A percentile compares a stretch with the other conserved stretches of the same genome.
Conservation (phyloP, 2,797 vertebrate species). For the Myotis myotis region DNA sequence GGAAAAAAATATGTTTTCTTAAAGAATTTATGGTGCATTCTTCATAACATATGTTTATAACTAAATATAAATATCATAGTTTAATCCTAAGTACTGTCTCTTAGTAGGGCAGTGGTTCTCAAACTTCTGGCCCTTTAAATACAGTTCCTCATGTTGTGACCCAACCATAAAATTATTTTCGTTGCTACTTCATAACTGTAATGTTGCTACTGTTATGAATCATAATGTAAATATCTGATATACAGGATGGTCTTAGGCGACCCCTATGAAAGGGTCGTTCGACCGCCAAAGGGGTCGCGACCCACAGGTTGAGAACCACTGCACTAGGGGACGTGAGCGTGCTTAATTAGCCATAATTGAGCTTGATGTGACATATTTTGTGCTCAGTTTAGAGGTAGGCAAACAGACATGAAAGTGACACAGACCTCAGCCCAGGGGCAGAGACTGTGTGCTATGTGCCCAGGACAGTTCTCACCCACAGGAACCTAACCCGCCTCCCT, state of each 20-base stretch:
- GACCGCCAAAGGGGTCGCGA: too few relatives aligned
- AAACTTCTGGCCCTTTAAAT: too few relatives aligned
- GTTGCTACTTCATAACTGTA: too few relatives aligned
- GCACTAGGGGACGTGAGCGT: not conserved
- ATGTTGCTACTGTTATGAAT: too few relatives aligned
- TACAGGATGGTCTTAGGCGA: too few relatives aligned
- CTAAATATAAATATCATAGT: not conserved
- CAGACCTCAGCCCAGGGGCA: not conserved
- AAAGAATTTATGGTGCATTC: slow-evolving; percentile 1
- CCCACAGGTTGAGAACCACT: too few relatives aligned
- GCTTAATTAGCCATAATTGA: not conserved
- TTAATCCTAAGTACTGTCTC: not conserved
- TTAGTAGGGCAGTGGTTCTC: not conserved
- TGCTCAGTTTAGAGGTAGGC: not conserved
- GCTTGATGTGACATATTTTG: not conserved
- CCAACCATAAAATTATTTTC: too few relatives aligned
- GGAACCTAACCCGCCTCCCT: not conserved
- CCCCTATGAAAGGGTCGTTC: too few relatives aligned
- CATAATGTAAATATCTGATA: too few relatives aligned
- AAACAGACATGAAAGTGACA: not conserved
- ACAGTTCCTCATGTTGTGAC: too few relatives aligned
- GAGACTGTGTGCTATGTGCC: not conserved
- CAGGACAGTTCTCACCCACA: not conserved
- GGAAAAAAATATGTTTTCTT: not conserved
- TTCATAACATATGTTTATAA: not conserved